phyloP scores from a whole-genome alignment of 2,113 vertebrate species.

The Atherinomorus stipes region DNA sequence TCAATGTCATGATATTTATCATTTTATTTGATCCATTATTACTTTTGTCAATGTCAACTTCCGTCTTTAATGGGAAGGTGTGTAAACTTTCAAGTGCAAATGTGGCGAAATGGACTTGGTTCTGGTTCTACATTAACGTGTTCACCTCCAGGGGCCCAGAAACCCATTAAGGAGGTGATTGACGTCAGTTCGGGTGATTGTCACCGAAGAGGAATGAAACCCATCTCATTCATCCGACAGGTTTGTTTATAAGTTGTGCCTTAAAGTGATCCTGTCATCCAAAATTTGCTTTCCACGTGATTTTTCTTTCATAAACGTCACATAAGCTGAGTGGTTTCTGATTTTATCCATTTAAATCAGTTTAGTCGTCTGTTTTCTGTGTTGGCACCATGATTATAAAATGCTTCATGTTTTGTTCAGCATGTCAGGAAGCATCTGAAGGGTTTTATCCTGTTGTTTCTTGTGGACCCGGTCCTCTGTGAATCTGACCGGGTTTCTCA shows the following conservation, averaged over 20 bases:
- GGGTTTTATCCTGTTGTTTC: not conserved
- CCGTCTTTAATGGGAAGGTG: too few species aligned
- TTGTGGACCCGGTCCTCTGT: not conserved
- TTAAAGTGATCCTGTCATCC: not conserved
- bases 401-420: too few species aligned
- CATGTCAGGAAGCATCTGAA: too few species aligned
- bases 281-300: not conserved
- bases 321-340: too few species aligned
- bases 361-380: too few species aligned
- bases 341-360: too few species aligned
- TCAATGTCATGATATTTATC: too few species aligned
- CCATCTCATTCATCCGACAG: slow-evolving; percentile 72
- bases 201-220: slow-evolving; percentile 58
- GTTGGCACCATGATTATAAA: too few species aligned
- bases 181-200: slow-evolving; percentile 59
- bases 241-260: slow-evolving; percentile 33
- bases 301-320: too few species aligned
- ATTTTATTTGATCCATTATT: too few species aligned
- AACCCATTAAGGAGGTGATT: slow-evolving; percentile 50
- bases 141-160: slow-evolving; percentile 38
- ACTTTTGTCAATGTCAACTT: too few species aligned
- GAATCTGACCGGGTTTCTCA: slow-evolving; percentile 4
- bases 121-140: not conserved
- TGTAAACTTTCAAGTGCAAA: too few species aligned
- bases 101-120: not conserved